Evolutionary conservation across 2,113 vertebrate species (phyloP), one percentile per base, ranked within the genome.

Genomic region (Podarcis cretensis): DNA sequence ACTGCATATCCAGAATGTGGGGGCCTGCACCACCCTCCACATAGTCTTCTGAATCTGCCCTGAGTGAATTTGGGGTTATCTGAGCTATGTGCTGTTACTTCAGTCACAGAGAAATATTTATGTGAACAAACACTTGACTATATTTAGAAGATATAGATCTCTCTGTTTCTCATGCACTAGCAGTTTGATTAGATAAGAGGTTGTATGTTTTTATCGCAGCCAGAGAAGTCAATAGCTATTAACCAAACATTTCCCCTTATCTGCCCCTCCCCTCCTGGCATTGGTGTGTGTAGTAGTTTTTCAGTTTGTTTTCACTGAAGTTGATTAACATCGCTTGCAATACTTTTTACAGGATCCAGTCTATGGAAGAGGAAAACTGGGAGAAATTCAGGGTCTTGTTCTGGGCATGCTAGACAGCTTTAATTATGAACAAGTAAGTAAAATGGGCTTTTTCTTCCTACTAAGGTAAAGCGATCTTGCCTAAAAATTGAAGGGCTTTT

Each of bases 401-500:
- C 95, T 99, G 92, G 98, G 99, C 77, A 99, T 99, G 99, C 93
- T 99, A 94, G 98, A 99, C 91, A 99, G 98, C 3, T 99, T 99
- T 93, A 99, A 97, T 94, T 99, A 99, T 83, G 99, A 99, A 90
- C 98, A 99, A 94, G 99, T 99, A 96, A 97, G 92, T 85, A 88
- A 27, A 1, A 5, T 1, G 0, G 2, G 0, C 65, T 16, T 94
- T 84, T 48, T 87, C 12, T 2, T 81, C 74, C 43, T 76, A 18
- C 63, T 59, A 86, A n/a, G 12, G 63, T 59, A 83, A 83, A 90
- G 23, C 27, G 37, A 6, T 35, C 20, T 77, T 82, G 21, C 40
- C 37, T n/a, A 68, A 37, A 68, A 86, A 8, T 74, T 65, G 54
- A 13, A 30, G 25, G n/a, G 37, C 40, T 43, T 63, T 43, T 7